Evolutionary conservation across 2,797 vertebrate species (phyloP).

Genomic region (Halcyon leucocephala): DNA sequence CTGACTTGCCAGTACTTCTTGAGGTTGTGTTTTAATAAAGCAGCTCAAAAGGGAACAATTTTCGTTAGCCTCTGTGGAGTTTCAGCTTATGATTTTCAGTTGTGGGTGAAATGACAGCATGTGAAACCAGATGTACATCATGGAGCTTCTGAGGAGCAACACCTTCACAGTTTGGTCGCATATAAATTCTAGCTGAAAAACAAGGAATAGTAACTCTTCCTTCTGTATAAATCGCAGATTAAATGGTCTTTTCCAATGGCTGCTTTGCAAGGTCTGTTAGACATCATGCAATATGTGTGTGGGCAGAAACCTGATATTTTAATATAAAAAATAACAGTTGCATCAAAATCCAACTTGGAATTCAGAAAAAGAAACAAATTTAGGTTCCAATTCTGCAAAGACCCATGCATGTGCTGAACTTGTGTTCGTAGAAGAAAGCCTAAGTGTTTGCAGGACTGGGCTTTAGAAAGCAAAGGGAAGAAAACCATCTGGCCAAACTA

Average conservation of each 20-base stretch:
- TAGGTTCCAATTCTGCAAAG: neutral
- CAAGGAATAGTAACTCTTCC: slow-evolving; percentile 25
- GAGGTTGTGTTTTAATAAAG: slow-evolving; percentile 45
- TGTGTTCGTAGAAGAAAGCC: neutral
- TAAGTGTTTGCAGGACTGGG: neutral
- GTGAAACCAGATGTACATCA: slow-evolving; percentile 12
- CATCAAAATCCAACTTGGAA: slow-evolving; percentile 27
- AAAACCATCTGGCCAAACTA: neutral
- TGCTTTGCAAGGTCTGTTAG: slow-evolving; percentile 43
- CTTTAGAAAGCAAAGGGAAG: neutral
- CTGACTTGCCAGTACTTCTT: slow-evolving; percentile 46
- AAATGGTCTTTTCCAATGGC: slow-evolving; percentile 23
- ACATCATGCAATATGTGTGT: slow-evolving; percentile 15
- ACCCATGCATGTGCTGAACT: neutral
- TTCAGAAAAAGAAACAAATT: slow-evolving; percentile 17
- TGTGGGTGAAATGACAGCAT: slow-evolving; percentile 25
- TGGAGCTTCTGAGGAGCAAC: slow-evolving; percentile 6
- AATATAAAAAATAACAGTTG: slow-evolving; percentile 31
- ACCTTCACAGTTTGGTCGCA: neutral
- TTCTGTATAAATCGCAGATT: neutral
- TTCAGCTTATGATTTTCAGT: slow-evolving; percentile 28
- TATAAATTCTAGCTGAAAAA: slow-evolving; percentile 42
- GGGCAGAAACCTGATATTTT: slow-evolving; percentile 39
- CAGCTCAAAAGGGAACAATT: slow-evolving; percentile 50
- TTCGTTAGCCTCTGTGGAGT: slow-evolving; percentile 28